phyloP scores from a whole-genome alignment of 2,113 vertebrate species.

The Sander lucioperca region DNA sequence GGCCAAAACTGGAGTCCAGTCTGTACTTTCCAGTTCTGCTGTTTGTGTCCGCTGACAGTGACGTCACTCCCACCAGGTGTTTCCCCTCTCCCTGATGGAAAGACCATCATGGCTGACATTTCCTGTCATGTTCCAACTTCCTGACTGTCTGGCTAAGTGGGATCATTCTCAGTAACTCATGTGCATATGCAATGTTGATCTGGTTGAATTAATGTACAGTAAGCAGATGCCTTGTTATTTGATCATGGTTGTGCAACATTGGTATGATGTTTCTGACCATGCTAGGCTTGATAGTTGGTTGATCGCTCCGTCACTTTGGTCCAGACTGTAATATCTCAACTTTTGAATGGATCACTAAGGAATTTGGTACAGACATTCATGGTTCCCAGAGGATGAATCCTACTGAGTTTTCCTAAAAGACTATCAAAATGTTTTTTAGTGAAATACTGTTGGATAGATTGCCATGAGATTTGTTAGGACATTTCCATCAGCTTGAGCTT shows the following conservation, averaged over 20 bases:
- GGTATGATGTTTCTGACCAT: background rate
- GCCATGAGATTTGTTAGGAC: background rate
- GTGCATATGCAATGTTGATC: constrained; percentile 10
- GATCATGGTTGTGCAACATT: background rate
- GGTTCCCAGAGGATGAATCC: no score
- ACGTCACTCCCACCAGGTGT: constrained; percentile 83
- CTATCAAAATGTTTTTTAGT: background rate
- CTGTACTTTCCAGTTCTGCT: constrained; percentile 81
- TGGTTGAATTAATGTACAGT: constrained; percentile 15
- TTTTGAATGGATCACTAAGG: background rate
- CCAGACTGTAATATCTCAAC: background rate
- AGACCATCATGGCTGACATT: constrained; percentile 65
- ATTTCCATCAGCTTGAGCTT: background rate
- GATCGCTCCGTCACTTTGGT: background rate
- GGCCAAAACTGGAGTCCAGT: constrained; percentile 28
- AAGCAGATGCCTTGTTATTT: background rate
- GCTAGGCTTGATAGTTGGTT: background rate
- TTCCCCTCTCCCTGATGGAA: constrained; percentile 81
- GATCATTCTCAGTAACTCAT: constrained; percentile 28
- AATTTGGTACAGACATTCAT: background rate
- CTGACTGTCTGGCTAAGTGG: constrained; percentile 61
- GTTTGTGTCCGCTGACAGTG: constrained; percentile 78
- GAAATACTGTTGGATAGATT: background rate
- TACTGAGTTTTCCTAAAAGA: background rate
- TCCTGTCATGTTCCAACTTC: constrained; percentile 79